Evolutionary conservation across 2,888 invertebrate species (phyloP), one percentile per base, ranked within the genome.

Genomic region (Emmelina monodactyla): DNA sequence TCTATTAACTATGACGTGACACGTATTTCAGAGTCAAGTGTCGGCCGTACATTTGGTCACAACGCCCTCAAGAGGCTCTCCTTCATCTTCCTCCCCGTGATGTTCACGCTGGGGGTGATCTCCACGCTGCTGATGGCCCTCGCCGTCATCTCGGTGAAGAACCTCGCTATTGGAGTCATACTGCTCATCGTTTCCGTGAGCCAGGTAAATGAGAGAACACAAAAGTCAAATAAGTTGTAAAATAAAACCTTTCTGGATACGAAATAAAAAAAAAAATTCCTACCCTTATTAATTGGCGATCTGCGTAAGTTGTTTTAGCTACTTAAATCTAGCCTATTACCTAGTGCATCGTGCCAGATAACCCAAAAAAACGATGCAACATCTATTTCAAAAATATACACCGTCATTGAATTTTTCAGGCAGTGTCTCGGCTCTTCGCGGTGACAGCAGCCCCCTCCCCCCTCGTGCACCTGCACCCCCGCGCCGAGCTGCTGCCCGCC

Each of bases 21-120:
- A n/a, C n/a, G n/a, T 37, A 34, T 16, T 62, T 62, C 58, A 71
- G 71, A 68, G 42, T 25, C 57, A 48, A 52, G 51, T 69, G 80
- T 80, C 72, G 84, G 86, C 49, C 84, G 89, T 47, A 89, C 89
- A 39, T 85, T 89, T 47, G 88, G 88, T 16, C 88, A 88, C 60
- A 87, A 87, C 57, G 85, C 87, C 10, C 63, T 88, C 44, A 88
- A 88, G 51, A 78, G 88, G 16, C 80, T 89, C 33, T 86, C 87
- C 40, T 84, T 89, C 55, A 85, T 88, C 22, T 72, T 89, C 47
- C 82, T 89, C 29, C 88, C 88, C 0, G 86, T 88, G 37, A 88
- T 89, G 78, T 89, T 88, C 72, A 88, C 89, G 36, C 61, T 89
- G 49, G 90, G 90, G 13, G 86, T 89, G 33, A 88, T 88, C 37